Evolutionary conservation across 2,888 invertebrate species (phyloP), one percentile per base, ranked within the genome.

Genomic region (Eupithecia pulchellata): DNA sequence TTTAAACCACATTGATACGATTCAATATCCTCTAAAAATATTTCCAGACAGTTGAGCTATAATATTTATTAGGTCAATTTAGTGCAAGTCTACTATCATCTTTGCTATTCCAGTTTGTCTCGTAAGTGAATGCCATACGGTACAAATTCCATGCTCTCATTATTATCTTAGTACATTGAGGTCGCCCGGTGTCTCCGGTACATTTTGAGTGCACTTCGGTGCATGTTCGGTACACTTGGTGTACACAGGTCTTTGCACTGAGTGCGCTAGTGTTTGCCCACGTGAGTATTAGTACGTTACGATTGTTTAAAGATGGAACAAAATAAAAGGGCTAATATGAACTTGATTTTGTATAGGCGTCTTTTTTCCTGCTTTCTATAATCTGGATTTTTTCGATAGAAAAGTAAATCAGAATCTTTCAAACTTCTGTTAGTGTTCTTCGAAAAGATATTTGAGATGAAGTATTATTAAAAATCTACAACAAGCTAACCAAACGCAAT

Each of bases 161-260:
- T 47, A 20, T 47, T 4, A 25, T 52, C 52, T 52, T 11, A 30
- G 66, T 65, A 29, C 62, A 39, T 4, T 32, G 9, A 62, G 65
- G 65, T 34, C 57, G 39, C 17, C 34, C 57, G 42, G 71, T 68
- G 71, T 57, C 20, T 66, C 57, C 11, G 65, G 72, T 72, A 69
- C 72, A 52, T 47, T 14, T 25, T 6, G 17, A 60, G 72, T 72
- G 36, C 68, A 64, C 1, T 60, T 66, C 58, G 42, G 72, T 72
- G 66, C 72, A 69, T 29, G 36, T 60, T 63, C 63, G 39, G 66
- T 72, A 30, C 69, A 66, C 17, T 66, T 65, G 66, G 68, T 60
- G 62, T 57, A 61, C 65, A 68, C 57, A 20, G 42, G 20, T n/a
- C 30, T 67, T 57, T 47, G 47, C 13, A 20, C 52, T 52, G 3